Base-by-base conservation (phyloP, 1,140 invertebrate genomes). In the Tetragonula clypearis region DNA sequence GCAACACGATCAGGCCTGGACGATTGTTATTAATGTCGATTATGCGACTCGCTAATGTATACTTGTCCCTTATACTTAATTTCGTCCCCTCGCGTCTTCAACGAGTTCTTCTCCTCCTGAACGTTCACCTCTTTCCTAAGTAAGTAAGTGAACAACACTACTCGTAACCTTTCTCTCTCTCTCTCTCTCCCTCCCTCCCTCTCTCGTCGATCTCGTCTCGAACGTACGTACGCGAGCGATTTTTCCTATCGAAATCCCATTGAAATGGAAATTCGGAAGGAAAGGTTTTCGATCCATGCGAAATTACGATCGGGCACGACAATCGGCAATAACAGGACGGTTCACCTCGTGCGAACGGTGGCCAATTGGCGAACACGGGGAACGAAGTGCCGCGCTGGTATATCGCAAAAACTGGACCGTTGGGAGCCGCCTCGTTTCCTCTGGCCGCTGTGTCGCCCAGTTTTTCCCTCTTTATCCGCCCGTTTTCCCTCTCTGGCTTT, bases 341-440 rank as follows among this genome's bases (percentile, higher is more conserved):
- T 56, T 79, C 35, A 19, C 9, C 71, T 53, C 15, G 15, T 17
- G 55, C 19, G 15, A 49, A 8, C 6, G 53, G 76, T 85, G 56
- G 68, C 69, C 75, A 66, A 69, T 89, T 83, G 84, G 78, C 85
- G 84, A 89, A 89, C 82, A 55, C 82, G 41, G 53, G 14, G 60
- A 62, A 23, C 60, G 60, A 66, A 66, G 30, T 65, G 60, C 21
- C 69, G 23, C 55, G 55, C 69, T 30, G 23, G 68, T 30, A 35
- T 58, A 62, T 49, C 41, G 69, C 68, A 87, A 90, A 90, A 90
- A 88, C 78, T 88, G 86, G 75, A 86, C 58, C 72, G 77, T 85
- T 86, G 41, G 41, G 66, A 76, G 55, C 73, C 60, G n/a, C 26
- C 86, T 78, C 55, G 41, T 55, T 86, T 76, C 84, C 79, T 62